Base-by-base conservation (phyloP, 2,888 invertebrate species). In the Pristionchus exspectatus region DNA sequence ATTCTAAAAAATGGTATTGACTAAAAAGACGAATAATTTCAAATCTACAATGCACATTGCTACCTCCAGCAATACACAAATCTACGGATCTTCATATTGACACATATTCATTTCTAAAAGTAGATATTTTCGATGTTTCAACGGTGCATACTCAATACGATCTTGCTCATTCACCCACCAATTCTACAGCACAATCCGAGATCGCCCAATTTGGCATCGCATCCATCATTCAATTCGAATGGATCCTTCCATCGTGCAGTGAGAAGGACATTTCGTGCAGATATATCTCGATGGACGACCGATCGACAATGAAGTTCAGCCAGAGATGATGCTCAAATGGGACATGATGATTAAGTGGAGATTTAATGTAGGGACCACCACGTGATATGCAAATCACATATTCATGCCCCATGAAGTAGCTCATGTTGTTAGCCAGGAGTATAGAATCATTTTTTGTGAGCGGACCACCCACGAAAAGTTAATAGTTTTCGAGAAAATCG, bases 231-330 rank as follows among this genome's bases (percentile, higher is more conserved):
- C 38, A 50, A 30, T 4, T 81, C 63, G 27, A 89, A 27, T 30
- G 89, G 33, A 33, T 81, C 81, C 30, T 44, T 66, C 89, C 89
- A 89, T 33, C 72, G 50, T 21, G 81, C 27, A 38, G 66, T 44
- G 38, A 89, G 83, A 12, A 89, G 89, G 30, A 83, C 89, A n/a
- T 89, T 89, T 18, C 88, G 21, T 12, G 77, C 77, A 18, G 77
- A 72, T 30, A 88, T 16, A 74, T 88, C 87, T 16, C 87, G 72
- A 56, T 88, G 87, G 50, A 88, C 87, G 9, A 88, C 63, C 16
- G 30, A 33, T 21, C 72, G 87, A 74, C 56, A 72, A 27, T 88
- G 87, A 9, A 88, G 87, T 18, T 88, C 74, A 33, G 38, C 18
- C 56, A 63, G 72, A 14, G 50, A 54, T n/a, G 38, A 12, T 5